Evolutionary conservation across 2,888 invertebrate species (phyloP), one percentile per base, ranked within the genome.

Genomic region (Drosophila borborema): DNA sequence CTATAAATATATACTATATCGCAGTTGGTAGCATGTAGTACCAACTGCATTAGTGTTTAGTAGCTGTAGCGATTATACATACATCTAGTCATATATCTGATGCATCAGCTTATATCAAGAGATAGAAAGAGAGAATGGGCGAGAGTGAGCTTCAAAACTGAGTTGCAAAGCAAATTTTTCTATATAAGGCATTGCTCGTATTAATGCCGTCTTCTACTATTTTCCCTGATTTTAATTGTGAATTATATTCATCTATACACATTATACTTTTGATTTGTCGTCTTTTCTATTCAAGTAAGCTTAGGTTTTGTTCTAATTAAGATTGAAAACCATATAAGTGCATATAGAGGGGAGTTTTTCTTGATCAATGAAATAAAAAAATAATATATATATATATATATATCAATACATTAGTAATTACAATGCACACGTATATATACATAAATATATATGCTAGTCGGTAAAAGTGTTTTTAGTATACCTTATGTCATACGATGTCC

Each of bases 81-180:
- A 85, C 82, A 89, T 85, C 85, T 85, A 85, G 85, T 85, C 85
- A 85, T 77, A 84, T 74, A 82, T 84, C 72, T 80, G 89, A 79
- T 86, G 87, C 81, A 86, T 85, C 70, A 74, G 78, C 69, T 72
- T 49, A 64, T 79, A 56, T 64, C 64, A 34, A 63, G 40, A 28
- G 38, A 49, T 36, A 61, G 36, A 36, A 10, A 20, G 40, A 43
- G 31, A 31, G 28, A 43, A 20, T 14, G 23, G n/a, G 31, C 40
- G 49, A 49, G 49, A 49, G 59, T 38, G 59, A 59, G 69, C 77
- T 81, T 80, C 77, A 61, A 61, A 77, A 81, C 70, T 85, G 80
- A 89, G 85, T 85, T 85, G 87, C 85, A 77, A 89, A 85, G 89
- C 89, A 85, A 89, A 85, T 56, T 70, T 66, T 70, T 77, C 75